Evolutionary conservation across 2,113 vertebrate species (phyloP).

Genomic region (Trichomycterus rosablanca): DNA sequence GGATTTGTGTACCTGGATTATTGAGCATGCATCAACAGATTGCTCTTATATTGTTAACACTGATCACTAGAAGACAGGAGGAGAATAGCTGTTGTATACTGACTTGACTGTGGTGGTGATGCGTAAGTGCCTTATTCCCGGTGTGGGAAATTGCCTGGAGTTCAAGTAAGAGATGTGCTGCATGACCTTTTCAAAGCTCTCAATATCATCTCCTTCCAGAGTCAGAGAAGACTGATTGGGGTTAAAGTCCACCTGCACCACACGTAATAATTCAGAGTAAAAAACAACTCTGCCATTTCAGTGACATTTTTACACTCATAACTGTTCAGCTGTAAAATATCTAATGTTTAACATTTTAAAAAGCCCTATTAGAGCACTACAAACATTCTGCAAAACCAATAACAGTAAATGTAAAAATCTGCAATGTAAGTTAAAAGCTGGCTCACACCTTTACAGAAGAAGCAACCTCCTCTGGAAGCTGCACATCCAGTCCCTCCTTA

Average conservation of each 20-base stretch:
- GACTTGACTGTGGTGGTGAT: slow-evolving; percentile 81
- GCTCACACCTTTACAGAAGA: slow-evolving; percentile 80
- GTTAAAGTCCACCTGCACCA: slow-evolving; percentile 80
- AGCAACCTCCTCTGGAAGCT: slow-evolving; percentile 73
- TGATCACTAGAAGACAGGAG: slow-evolving; percentile 17
- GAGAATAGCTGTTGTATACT: slow-evolving; percentile 34
- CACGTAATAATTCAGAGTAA: background rate
- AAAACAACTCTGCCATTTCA: background rate
- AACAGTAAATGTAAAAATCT: no score
- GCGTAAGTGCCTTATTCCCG: slow-evolving; percentile 85
- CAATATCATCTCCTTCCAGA: slow-evolving; percentile 83
- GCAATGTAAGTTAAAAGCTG: background rate
- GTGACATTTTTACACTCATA: slow-evolving; percentile 1
- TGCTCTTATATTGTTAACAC: no score
- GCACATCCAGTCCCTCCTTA: slow-evolving; percentile 91
- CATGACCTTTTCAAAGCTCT: slow-evolving; percentile 86
- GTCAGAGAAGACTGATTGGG: slow-evolving; percentile 81
- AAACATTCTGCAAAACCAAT: no score
- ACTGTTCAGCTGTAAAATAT: background rate
- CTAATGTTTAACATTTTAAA: background rate
- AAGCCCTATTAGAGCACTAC: no score
- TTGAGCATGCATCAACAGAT: no score
- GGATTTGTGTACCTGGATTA: no score
- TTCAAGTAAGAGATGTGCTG: slow-evolving; percentile 91
- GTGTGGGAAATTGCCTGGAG: slow-evolving; percentile 93